phyloP scores from a whole-genome alignment of 23 tunicate genomes.

The Aplidium turbinatum region DNA sequence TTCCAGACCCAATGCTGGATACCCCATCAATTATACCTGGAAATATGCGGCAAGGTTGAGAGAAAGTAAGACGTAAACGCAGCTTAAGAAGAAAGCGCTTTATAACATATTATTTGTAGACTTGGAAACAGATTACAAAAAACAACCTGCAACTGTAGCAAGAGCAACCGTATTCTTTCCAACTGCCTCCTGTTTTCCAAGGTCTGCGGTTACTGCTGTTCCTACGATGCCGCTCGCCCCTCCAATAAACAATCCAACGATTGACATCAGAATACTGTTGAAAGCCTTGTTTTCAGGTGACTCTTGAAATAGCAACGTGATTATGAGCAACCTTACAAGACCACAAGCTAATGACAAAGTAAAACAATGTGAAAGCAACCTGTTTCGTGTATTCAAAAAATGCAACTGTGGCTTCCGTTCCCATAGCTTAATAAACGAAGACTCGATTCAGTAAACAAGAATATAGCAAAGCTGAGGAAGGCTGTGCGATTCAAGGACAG shows the following conservation, averaged over 20 bases:
- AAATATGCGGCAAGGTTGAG: background rate
- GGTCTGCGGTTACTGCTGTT: conserved; percentile 59
- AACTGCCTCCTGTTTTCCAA: conserved; percentile 62
- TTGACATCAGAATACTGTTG: conserved; percentile 44
- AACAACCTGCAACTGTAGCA: conserved; percentile 53
- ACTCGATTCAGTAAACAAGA: no score
- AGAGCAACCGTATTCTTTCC: conserved; percentile 42
- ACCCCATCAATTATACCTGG: conserved; percentile 76
- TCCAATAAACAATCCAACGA: conserved; percentile 57
- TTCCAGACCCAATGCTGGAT: conserved; percentile 64
- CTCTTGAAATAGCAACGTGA: background rate
- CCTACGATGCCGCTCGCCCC: conserved; percentile 56
- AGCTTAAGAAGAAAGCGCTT: background rate
- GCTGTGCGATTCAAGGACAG: no score
- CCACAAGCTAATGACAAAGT: no score
- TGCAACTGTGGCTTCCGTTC: no score
- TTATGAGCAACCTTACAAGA: no score
- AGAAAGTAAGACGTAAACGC: no score
- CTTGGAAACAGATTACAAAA: background rate
- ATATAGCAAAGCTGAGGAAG: no score
- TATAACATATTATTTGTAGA: background rate
- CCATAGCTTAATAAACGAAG: no score
- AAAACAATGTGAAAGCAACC: no score
- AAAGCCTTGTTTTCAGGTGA: conserved; percentile 46
- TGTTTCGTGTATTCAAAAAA: no score